Percentiles rank a stretch among this genome's conserved stretches.
phyloP scores from a whole-genome alignment of 1,140 invertebrate genomes.

The Apis dorsata region DNA sequence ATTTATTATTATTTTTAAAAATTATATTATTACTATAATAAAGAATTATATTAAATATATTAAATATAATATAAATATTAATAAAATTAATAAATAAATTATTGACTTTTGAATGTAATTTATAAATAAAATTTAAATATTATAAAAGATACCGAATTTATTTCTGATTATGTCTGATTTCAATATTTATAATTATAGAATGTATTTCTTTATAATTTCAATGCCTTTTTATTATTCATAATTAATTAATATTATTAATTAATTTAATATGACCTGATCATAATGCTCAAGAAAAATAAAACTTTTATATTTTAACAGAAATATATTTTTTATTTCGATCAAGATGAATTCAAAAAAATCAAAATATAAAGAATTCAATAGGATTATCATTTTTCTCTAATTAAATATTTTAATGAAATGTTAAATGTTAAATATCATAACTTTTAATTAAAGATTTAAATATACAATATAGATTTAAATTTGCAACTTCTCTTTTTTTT shows the following conservation, averaged over 20 bases:
- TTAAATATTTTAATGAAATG: neutral
- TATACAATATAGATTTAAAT: too few relatives aligned
- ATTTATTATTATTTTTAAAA: neutral
- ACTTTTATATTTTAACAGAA: neutral
- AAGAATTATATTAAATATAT: too few relatives aligned
- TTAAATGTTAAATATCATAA: too few relatives aligned
- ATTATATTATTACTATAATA: too few relatives aligned
- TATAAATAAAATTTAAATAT: neutral
- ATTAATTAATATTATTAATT: neutral
- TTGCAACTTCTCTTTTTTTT: too few relatives aligned
- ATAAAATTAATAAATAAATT: too few relatives aligned
- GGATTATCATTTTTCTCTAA: neutral
- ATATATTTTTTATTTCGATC: neutral
- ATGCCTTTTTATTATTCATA: neutral
- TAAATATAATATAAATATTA: neutral
- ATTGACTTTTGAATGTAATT: neutral
- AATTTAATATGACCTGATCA: neutral
- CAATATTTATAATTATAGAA: too few relatives aligned
- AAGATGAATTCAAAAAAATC: neutral
- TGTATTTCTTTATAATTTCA: neutral
- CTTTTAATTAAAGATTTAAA: too few relatives aligned
- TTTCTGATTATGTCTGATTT: too few relatives aligned
- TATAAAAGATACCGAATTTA: neutral
- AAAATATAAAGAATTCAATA: neutral
- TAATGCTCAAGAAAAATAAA: neutral